phyloP scores from a whole-genome alignment of 2,888 invertebrate species.

The Litoditis marina region DNA sequence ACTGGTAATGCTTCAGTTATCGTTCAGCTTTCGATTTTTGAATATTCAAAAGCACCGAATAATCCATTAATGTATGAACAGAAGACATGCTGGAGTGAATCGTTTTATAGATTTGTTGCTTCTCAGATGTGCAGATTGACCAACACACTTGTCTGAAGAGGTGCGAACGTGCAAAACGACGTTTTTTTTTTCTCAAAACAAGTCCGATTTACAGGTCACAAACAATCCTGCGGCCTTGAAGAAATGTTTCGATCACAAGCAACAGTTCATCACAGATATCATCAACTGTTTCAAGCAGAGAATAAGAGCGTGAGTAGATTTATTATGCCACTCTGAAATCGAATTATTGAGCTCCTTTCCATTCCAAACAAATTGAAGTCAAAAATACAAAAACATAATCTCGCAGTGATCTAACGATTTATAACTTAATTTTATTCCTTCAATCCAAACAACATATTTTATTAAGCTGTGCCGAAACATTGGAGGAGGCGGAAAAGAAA shows the following conservation, averaged over 20 bases:
- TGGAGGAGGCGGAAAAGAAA: conserved; percentile 27
- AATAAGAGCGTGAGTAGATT: conserved; percentile 48
- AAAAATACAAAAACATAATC: too few species aligned
- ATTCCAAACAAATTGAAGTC: too few species aligned
- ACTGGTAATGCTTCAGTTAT: too few species aligned
- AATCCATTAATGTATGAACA: too few species aligned
- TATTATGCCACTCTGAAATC: neutral
- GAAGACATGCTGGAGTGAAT: neutral
- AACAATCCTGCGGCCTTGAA: conserved; percentile 42
- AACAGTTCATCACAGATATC: conserved; percentile 44
- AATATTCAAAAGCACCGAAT: neutral
- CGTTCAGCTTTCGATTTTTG: neutral
- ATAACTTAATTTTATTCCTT: too few species aligned
- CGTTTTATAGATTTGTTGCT: neutral
- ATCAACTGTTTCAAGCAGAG: conserved; percentile 46
- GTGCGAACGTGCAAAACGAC: neutral
- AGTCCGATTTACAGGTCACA: conserved; percentile 30
- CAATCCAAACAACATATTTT: neutral
- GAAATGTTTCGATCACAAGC: conserved; percentile 42
- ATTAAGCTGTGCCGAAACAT: conserved; percentile 32
- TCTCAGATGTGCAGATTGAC: neutral
- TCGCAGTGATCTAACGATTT: too few species aligned
- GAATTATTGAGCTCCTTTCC: neutral
- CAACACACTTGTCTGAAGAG: neutral
- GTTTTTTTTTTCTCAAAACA: neutral